Base-by-base conservation (phyloP, 2,888 invertebrate genomes). In the Epinotia brunnichana region DNA sequence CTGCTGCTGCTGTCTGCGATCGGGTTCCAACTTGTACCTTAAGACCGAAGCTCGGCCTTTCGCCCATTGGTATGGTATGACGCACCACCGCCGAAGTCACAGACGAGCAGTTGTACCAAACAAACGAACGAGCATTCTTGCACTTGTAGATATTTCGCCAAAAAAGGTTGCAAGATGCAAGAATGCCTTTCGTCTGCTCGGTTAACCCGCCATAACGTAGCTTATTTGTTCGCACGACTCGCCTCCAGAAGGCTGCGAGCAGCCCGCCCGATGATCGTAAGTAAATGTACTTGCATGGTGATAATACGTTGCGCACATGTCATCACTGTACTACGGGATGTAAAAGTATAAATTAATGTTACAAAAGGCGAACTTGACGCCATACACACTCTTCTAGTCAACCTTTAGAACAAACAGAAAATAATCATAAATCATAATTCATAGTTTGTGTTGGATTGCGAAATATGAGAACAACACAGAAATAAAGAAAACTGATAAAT, bases 231-330 rank as follows among this genome's bases (percentile, higher is more conserved):
- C 82, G 80, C 86, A 83, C 85, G 84, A 81, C 81, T 82, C 81
- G 85, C 84, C 83, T 81, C 77, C 87, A 90, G 90, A 90, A 79
- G 84, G 82, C 78, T 88, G 84, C 84, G 87, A 84, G 85, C 82
- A 81, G 84, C 78, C 86, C 81, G 83, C 85, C 80, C 85, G 83
- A 82, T 83, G 84, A 86, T 84, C 83, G 92, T 92, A 90, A 91
- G 91, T 92, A 90, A 83, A 83, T 84, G 86, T 81, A 81, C 79
- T 78, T 85, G 87, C 83, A 82, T 82, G 82, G 77, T 76, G 74
- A 75, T 72, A 73, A 73, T 73, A 74, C 64, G 69, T 75, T 75
- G 80, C 83, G 84, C 85, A 83, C 85, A 84, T 44, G 44, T 15
- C 48, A 48, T n/a, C n/a, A 48, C 48, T 48, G 3, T 48, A 48